Conservation (phyloP, 2,888 invertebrate genomes). For the Enoplolaimus lenunculus region DNA sequence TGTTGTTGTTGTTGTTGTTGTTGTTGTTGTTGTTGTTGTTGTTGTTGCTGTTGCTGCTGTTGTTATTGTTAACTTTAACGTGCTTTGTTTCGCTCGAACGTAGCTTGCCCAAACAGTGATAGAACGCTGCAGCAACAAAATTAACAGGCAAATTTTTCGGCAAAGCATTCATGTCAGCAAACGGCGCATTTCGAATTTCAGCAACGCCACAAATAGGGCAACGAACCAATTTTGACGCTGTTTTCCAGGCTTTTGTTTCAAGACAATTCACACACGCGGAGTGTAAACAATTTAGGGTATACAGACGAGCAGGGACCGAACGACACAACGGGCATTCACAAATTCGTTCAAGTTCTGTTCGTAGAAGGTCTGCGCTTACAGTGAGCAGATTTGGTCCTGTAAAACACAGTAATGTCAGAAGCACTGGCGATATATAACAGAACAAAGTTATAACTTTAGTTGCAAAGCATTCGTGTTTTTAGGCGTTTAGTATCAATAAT, state of each 20-base stretch:
- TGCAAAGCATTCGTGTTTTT: too few relatives aligned
- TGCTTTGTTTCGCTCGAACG: too few relatives aligned
- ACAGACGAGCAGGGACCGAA: not conserved
- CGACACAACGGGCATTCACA: slow-evolving; percentile 14
- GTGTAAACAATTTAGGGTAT: slow-evolving; percentile 21
- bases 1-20: too few relatives aligned
- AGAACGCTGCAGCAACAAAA: slow-evolving; percentile 5
- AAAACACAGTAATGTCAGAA: too few relatives aligned
- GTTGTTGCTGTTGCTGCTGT: too few relatives aligned
- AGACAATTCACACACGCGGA: slow-evolving; percentile 12
- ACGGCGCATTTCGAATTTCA: too few relatives aligned
- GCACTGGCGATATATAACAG: too few relatives aligned
- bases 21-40: too few relatives aligned
- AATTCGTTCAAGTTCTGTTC: slow-evolving; percentile 1
- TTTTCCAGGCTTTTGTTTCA: not conserved
- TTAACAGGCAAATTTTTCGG: not conserved
- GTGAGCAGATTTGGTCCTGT: not conserved
- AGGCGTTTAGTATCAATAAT: too few relatives aligned
- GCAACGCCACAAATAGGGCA: slow-evolving; percentile 5
- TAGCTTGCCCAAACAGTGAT: not conserved
- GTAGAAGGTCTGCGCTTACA: not conserved
- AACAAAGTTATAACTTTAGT: too few relatives aligned
- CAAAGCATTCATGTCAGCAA: not conserved
- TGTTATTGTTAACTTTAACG: too few relatives aligned
- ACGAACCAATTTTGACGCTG: not conserved